These are phyloP conservation scores for Argentina silus DNA, from an alignment of 2,797 vertebrate species.

Conservation along the genomic window DNA sequence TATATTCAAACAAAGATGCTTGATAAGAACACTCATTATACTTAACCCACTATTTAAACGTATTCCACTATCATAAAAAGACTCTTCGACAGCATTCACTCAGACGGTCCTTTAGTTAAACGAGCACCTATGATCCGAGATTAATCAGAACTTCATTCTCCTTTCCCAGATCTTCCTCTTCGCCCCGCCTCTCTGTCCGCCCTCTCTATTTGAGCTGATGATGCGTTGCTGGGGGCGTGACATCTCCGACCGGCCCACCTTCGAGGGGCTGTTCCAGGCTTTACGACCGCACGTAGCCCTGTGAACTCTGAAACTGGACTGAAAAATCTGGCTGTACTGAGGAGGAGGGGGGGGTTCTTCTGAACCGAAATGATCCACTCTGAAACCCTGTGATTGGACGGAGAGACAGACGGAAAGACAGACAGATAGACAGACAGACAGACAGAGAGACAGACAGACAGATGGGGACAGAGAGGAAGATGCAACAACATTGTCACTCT, in stretches of 20 bases:
- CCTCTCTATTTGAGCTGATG: constrained; percentile 85
- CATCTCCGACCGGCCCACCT: constrained; percentile 79
- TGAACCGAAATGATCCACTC: not conserved
- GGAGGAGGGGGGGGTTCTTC: not conserved
- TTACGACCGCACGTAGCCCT: constrained; percentile 84
- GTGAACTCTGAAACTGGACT: constrained; percentile 34
- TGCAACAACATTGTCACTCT: not conserved
- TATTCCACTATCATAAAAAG: too few species aligned
- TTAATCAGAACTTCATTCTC: not conserved
- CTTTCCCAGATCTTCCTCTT: constrained; percentile 80
- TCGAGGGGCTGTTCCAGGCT: constrained; percentile 82
- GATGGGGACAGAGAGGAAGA: not conserved
- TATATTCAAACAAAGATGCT: not conserved
- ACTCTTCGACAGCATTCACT: too few species aligned
- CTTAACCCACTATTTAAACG: too few species aligned
- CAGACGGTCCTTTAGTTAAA: too few species aligned
- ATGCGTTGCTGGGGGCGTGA: constrained; percentile 86
- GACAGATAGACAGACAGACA: not conserved
- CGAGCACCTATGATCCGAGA: not conserved
- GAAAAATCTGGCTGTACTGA: constrained; percentile 25
- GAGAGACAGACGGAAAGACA: not conserved
- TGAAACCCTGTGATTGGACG: not conserved
- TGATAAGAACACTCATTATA: not conserved
- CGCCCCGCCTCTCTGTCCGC: constrained; percentile 81
- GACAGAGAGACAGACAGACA: not conserved